Evolutionary conservation across 1,140 invertebrate species (phyloP).

Genomic region (Pseudomyrmex sp.): DNA sequence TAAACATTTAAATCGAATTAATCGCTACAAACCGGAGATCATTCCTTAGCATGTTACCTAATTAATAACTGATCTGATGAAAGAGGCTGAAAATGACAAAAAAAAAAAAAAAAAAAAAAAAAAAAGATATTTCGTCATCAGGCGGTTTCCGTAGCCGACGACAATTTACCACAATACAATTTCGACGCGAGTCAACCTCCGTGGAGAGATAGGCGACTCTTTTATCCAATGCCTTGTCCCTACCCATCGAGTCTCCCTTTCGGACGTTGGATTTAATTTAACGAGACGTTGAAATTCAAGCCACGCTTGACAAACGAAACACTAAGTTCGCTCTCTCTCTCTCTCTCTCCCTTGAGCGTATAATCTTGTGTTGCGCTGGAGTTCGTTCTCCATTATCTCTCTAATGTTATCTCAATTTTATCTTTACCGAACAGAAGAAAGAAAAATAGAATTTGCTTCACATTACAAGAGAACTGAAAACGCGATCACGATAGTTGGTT

Average conservation of each 20-base stretch:
- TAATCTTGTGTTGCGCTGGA: not conserved
- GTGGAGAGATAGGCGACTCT: constrained; percentile 25
- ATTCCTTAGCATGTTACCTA: too few species aligned
- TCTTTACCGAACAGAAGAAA: not conserved
- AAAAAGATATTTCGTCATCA: not conserved
- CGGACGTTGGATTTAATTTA: constrained; percentile 56
- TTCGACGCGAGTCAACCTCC: constrained; percentile 9
- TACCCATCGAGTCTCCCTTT: constrained; percentile 31
- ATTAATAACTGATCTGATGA: constrained; percentile 11
- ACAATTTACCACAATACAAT: constrained; percentile 41
- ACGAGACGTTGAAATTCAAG: constrained; percentile 58
- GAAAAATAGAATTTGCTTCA: not conserved
- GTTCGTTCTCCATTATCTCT: constrained; percentile 38
- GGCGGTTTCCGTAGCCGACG: not conserved
- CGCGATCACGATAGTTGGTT: too few species aligned
- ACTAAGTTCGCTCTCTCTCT: constrained; percentile 27
- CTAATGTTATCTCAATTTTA: constrained; percentile 30
- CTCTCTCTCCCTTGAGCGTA: not conserved
- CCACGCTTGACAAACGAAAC: constrained; percentile 49
- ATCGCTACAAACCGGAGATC: too few species aligned
- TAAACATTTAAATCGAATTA: too few species aligned
- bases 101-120: not conserved
- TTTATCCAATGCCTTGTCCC: constrained; percentile 32
- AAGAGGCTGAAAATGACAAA: not conserved
- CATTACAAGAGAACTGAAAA: too few species aligned